Evolutionary conservation across 2,113 vertebrate genomes (phyloP).

Genomic region (Rhinolophus sinicus): DNA sequence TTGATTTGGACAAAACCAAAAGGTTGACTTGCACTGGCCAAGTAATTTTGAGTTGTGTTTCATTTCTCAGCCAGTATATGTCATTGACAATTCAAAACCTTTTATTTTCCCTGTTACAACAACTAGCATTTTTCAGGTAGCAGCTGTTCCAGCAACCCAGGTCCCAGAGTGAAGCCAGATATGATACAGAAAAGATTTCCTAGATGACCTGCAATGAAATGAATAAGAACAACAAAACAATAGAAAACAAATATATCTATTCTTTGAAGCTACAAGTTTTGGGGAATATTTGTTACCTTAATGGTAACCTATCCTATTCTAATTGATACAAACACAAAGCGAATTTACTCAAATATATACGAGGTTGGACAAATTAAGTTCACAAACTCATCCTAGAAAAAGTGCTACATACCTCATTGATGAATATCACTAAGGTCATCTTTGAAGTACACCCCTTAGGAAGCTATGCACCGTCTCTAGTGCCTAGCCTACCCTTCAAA

Average conservation of each 20-base stretch:
- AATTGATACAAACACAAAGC: not conserved
- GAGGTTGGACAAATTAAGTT: too few species aligned
- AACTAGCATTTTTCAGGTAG: not conserved
- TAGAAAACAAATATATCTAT: not conserved
- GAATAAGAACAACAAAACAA: not conserved
- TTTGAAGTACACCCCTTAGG: too few species aligned
- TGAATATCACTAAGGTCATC: too few species aligned
- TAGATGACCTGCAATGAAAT: not conserved
- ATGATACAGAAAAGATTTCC: not conserved
- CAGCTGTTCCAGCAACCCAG: not conserved
- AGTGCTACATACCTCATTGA: too few species aligned
- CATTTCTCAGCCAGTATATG: not conserved
- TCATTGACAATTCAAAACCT: not conserved
- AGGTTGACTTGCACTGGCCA: not conserved
- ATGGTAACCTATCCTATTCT: not conserved
- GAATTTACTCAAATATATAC: not conserved
- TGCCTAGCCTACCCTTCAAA: too few species aligned
- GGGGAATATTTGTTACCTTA: not conserved
- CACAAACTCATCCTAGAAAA: too few species aligned
- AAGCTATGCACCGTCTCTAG: too few species aligned
- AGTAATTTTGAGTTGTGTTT: not conserved
- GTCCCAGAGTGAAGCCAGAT: not conserved
- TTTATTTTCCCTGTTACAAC: not conserved
- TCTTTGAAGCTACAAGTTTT: not conserved
- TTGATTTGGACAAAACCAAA: not conserved